A percentile compares a stretch with the other conserved stretches of the same genome.
Evolutionary conservation across 2,888 invertebrate genomes (phyloP).

Genomic region (Rhabditophanes sp.): DNA sequence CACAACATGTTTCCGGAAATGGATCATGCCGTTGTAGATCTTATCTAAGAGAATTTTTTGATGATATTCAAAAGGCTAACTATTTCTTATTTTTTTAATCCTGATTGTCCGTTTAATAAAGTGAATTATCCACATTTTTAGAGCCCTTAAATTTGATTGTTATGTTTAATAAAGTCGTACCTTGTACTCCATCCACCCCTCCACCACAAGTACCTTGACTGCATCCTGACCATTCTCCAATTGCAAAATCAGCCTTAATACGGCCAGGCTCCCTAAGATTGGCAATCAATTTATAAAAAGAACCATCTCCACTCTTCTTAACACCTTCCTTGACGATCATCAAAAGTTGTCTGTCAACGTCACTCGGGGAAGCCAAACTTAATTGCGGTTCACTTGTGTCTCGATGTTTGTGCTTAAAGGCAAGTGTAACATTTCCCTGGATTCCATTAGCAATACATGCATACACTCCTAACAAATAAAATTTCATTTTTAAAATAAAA

Average conservation of each 20-base stretch:
- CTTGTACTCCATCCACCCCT: constrained; percentile 16
- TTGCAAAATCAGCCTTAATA: constrained; percentile 13
- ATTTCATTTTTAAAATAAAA: no score
- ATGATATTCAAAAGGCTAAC: no score
- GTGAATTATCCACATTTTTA: no score
- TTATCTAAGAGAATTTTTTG: no score
- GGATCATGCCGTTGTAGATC: no score
- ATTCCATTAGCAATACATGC: constrained; percentile 68
- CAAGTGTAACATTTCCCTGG: constrained; percentile 62
- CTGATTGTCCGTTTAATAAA: no score
- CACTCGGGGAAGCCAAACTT: constrained; percentile 8
- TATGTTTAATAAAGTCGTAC: constrained; percentile 8
- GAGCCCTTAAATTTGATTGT: no score
- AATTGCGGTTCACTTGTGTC: not conserved
- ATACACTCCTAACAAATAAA: no score
- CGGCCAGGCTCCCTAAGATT: constrained; percentile 12
- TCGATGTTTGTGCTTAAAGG: constrained; percentile 55
- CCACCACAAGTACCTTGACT: constrained; percentile 12
- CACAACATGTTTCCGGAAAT: no score
- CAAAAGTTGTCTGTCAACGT: constrained; percentile 13
- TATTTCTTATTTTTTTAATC: no score
- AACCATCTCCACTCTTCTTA: not conserved
- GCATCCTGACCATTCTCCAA: constrained; percentile 16
- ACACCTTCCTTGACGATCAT: not conserved
- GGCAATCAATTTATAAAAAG: constrained; percentile 8